Conservation (phyloP, 2,888 invertebrate genomes). For the Polymixis lichenea region DNA sequence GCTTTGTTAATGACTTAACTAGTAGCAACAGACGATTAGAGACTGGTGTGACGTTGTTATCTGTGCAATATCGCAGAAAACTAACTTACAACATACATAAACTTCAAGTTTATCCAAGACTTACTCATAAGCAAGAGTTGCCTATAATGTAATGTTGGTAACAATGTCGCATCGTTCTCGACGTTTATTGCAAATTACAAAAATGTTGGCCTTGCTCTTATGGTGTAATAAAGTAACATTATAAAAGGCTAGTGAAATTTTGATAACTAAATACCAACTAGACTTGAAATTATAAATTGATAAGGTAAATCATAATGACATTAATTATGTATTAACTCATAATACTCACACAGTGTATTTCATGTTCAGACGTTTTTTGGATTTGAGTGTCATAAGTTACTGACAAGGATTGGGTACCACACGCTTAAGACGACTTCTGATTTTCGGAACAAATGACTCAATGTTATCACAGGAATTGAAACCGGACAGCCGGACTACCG, state of each 20-base stretch:
- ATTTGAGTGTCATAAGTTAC: constrained; percentile 56
- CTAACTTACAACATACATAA: constrained; percentile 1
- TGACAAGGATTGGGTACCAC: constrained; percentile 43
- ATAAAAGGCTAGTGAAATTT: constrained; percentile 91
- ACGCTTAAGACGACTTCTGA: constrained; percentile 59
- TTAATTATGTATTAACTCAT: constrained; percentile 69
- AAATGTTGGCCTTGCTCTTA: constrained; percentile 87
- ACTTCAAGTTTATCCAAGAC: background rate
- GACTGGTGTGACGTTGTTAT: constrained; percentile 69
- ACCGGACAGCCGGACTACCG: constrained; percentile 1
- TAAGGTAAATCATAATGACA: constrained; percentile 80
- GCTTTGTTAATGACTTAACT: constrained; percentile 68
- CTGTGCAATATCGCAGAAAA: constrained; percentile 18
- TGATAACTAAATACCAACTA: constrained; percentile 89
- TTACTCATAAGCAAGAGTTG: background rate
- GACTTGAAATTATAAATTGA: constrained; percentile 85
- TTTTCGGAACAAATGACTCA: constrained; percentile 33
- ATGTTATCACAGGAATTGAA: constrained; percentile 53
- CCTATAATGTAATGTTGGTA: constrained; percentile 54
- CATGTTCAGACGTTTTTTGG: constrained; percentile 59
- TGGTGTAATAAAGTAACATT: constrained; percentile 86
- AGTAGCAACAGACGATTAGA: constrained; percentile 66
- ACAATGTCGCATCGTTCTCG: constrained; percentile 70
- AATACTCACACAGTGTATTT: constrained; percentile 48
- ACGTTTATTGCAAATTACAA: constrained; percentile 76